phyloP scores from a whole-genome alignment of 1,140 invertebrate genomes.

The Goniozus legneri region DNA sequence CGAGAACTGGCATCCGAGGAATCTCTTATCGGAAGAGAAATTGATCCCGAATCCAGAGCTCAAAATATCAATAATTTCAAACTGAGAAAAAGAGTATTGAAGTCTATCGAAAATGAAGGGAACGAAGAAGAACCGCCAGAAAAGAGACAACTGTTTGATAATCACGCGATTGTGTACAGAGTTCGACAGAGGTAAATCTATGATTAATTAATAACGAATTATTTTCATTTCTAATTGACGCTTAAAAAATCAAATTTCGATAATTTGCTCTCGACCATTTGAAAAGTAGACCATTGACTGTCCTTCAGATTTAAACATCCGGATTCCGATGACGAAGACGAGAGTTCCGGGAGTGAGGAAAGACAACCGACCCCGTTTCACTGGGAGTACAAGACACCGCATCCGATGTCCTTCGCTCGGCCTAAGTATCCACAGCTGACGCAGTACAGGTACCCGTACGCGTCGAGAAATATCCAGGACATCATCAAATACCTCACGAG shows the following conservation, averaged over 20 bases:
- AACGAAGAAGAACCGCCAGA: slow-evolving; percentile 18
- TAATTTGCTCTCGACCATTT: no score
- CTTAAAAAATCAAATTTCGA: no score
- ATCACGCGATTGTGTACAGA: slow-evolving; percentile 45
- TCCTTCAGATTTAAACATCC: slow-evolving; percentile 26
- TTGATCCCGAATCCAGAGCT: slow-evolving; percentile 25
- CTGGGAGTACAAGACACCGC: slow-evolving; percentile 39
- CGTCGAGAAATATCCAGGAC: slow-evolving; percentile 54
- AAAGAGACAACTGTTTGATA: slow-evolving; percentile 33
- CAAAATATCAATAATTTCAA: slow-evolving; percentile 43
- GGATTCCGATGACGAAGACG: slow-evolving; percentile 14
- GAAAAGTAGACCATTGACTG: background rate
- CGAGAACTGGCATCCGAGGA: background rate
- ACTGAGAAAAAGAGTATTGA: slow-evolving; percentile 31
- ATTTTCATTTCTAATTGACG: no score
- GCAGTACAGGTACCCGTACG: slow-evolving; percentile 46
- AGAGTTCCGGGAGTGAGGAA: slow-evolving; percentile 20
- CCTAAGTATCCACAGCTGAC: slow-evolving; percentile 49
- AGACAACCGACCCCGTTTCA: slow-evolving; percentile 36
- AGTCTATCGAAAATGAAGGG: slow-evolving; percentile 18
- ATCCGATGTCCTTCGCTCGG: slow-evolving; percentile 41
- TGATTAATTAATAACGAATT: no score
- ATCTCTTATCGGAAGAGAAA: background rate
- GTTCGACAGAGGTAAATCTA: slow-evolving; percentile 37
- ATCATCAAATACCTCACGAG: slow-evolving; percentile 52